Base-by-base conservation (phyloP, 2,797 vertebrate genomes). In the Selene dorsalis region DNA sequence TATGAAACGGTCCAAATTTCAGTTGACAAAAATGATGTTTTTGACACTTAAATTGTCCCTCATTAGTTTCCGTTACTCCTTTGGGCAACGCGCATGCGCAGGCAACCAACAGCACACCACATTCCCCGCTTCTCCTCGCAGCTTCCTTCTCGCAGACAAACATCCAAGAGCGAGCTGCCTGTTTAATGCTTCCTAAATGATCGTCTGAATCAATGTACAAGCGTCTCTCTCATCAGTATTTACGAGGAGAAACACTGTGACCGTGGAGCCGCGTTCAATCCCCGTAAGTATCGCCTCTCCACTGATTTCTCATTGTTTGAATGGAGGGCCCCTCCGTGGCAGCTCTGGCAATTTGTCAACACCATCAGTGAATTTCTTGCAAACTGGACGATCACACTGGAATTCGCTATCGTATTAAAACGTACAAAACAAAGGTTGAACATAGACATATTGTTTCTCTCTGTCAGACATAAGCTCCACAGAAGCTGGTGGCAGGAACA, bases 101-200 rank as follows among this genome's bases (percentile, higher is more conserved):
- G 0, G 85, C 9, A 18, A 10, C 20, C 72, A 58, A 75, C 88
- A 84, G 86, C 71, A 18, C 77, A 93, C 80, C 86, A 86, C 92
- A 93, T 95, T 95, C 93, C 93, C 93, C 93, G 94, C 94, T 88
- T 93, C 77, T 84, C 77, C 28, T 83, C 71, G 71, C 52, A 81
- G 70, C 30, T 55, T 63, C 71, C 48, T 67, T 7, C 18, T 22
- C 41, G 63, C 66, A 73, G 69, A 71, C 62, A 63, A 83, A 61
- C 47, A 38, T 47, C 22, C 24, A 30, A 57, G 4, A 77, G 62
- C 45, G 0, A 83, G 20, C 2, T 7, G 0, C 0, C 9, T 38
- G 41, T 58, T 57, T 57, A 30, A 17, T 18, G n/a, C 14, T 0
- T 16, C 13, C 13, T 76, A 6, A 16, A 9, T 38, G 73, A 41